A percentile compares a stretch with the other conserved stretches of the same genome.
Evolutionary conservation across 2,888 invertebrate genomes (phyloP).

Genomic region (Ectemnius cavifrons): DNA sequence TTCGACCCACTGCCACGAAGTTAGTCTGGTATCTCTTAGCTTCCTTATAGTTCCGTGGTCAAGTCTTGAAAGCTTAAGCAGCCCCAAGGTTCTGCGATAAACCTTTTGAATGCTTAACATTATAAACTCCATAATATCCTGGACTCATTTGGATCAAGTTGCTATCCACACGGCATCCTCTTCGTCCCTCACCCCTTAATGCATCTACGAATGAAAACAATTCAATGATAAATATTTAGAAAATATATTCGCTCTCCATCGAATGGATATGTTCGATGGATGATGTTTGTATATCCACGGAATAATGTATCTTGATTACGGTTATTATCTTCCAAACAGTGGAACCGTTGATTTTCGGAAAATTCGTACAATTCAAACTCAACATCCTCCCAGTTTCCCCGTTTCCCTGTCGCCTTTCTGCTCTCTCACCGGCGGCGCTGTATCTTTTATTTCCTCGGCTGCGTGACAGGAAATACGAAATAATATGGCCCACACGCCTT

Average conservation of each 20-base stretch:
- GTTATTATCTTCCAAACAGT: background rate
- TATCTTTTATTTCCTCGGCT: constrained; percentile 6
- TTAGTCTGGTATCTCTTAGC: constrained; percentile 54
- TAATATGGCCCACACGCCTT: background rate
- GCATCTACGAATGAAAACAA: background rate
- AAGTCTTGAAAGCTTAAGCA: constrained; percentile 59
- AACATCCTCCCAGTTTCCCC: no score
- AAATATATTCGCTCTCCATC: background rate
- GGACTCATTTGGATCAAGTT: constrained; percentile 5
- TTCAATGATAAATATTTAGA: background rate
- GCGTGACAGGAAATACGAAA: constrained; percentile 7
- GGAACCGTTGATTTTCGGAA: background rate
- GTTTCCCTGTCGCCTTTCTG: constrained; percentile 14
- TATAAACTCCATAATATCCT: constrained; percentile 19
- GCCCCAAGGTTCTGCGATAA: constrained; percentile 61
- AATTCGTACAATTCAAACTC: no score
- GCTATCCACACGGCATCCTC: constrained; percentile 1
- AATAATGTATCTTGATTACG: background rate
- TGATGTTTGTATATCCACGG: background rate
- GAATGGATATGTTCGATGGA: background rate
- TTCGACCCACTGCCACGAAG: constrained; percentile 58
- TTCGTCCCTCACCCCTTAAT: background rate
- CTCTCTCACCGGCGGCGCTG: constrained; percentile 2
- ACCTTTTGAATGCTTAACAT: constrained; percentile 54
- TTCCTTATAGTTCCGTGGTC: constrained; percentile 62